Conservation (phyloP, 2,113 vertebrate species). For the Oncorhynchus clarkii region DNA sequence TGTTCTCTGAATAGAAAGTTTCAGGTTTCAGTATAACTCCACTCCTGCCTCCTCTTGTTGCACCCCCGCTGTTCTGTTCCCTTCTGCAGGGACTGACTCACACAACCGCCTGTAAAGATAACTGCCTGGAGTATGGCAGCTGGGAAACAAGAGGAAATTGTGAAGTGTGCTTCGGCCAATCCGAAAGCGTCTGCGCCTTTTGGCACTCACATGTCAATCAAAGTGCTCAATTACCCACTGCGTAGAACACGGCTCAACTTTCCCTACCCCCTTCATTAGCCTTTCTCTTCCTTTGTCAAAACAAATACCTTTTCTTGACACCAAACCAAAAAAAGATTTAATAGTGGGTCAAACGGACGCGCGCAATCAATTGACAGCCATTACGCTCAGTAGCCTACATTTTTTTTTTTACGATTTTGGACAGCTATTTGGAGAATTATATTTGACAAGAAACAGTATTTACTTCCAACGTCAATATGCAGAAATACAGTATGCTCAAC, state of each 20-base stretch:
- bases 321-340: neutral
- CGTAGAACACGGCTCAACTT: conserved; percentile 44
- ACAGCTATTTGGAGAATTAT: too few species aligned
- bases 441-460: too few species aligned
- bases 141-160: conserved; percentile 57
- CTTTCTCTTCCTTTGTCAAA: conserved; percentile 31
- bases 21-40: conserved; percentile 39
- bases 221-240: conserved; percentile 60
- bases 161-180: conserved; percentile 69
- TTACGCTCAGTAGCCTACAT: too few species aligned
- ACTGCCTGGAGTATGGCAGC: conserved; percentile 38
- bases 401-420: too few species aligned
- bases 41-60: conserved; percentile 31
- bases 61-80: conserved; percentile 10
- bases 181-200: conserved; percentile 65
- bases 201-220: conserved; percentile 73
- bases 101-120: conserved; percentile 37
- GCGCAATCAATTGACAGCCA: neutral
- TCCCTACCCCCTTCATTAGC: conserved; percentile 13
- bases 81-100: conserved; percentile 40
- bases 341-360: neutral
- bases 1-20: conserved; percentile 20
- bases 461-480: too few species aligned
- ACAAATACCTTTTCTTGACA: neutral
- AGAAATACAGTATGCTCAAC: too few species aligned